Evolutionary conservation across 1,140 invertebrate genomes (phyloP).

Genomic region (Dermatophagoides farinae): DNA sequence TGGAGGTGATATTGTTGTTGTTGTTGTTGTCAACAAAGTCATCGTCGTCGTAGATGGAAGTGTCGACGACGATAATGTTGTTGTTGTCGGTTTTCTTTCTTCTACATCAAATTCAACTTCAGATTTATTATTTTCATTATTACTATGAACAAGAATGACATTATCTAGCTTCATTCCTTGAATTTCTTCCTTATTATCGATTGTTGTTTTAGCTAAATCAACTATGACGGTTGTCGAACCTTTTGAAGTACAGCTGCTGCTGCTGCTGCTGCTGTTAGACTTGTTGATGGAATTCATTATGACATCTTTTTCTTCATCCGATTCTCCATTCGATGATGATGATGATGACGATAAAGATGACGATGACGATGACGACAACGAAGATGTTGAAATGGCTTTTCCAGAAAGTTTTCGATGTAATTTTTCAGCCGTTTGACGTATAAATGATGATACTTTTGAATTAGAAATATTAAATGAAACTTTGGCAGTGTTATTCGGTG

Average conservation of each 20-base stretch:
- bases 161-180: not conserved
- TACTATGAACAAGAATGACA: not conserved
- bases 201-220: not conserved
- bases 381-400: not conserved
- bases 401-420: conserved; percentile 3
- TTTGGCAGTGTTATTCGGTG: not conserved
- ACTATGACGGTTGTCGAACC: not conserved
- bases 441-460: conserved; percentile 7
- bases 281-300: not conserved
- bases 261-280: too few species aligned
- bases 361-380: not conserved
- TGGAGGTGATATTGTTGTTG: not conserved
- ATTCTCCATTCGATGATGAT: too few species aligned
- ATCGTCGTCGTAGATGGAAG: too few species aligned
- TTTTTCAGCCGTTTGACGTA: conserved; percentile 3
- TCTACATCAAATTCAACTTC: not conserved
- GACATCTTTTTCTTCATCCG: not conserved
- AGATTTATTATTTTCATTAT: not conserved
- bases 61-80: not conserved
- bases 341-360: not conserved
- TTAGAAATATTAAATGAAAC: conserved; percentile 1
- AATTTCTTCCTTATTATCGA: not conserved
- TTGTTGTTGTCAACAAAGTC: not conserved
- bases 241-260: too few species aligned
- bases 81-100: not conserved